These are phyloP conservation scores for Mionectes macconnelli DNA, from an alignment of 2,113 vertebrate genomes.

Conservation along the genomic window DNA sequence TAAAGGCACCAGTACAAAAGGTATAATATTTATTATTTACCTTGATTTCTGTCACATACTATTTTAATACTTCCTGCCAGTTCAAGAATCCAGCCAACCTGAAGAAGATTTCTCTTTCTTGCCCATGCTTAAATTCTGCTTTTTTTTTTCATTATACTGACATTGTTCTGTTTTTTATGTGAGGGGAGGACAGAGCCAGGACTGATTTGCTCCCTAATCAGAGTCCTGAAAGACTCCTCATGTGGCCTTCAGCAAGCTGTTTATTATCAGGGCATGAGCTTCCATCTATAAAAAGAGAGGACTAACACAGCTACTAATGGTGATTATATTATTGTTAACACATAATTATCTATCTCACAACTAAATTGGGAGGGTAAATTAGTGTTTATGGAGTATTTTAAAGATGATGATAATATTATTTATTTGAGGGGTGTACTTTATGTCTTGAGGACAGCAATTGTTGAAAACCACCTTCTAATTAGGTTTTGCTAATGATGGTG, in stretches of 20 bases:
- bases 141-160: slow-evolving; percentile 41
- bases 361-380: slow-evolving; percentile 22
- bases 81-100: neutral
- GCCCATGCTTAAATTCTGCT: neutral
- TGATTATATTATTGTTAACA: slow-evolving; percentile 30
- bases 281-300: neutral
- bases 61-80: neutral
- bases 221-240: neutral
- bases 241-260: slow-evolving; percentile 15
- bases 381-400: slow-evolving; percentile 41
- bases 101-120: neutral
- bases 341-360: slow-evolving; percentile 13
- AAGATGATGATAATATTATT: slow-evolving; percentile 9
- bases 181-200: neutral
- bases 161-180: neutral
- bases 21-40: slow-evolving; percentile 16
- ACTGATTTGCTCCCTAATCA: neutral
- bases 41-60: neutral
- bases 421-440: neutral
- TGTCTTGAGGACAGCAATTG: neutral
- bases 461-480: slow-evolving; percentile 37
- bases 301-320: neutral
- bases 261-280: neutral
- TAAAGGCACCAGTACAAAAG: slow-evolving; percentile 45
- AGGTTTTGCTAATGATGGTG: neutral